phyloP scores from a whole-genome alignment of 2,888 invertebrate species.

The Acronicta leporina region DNA sequence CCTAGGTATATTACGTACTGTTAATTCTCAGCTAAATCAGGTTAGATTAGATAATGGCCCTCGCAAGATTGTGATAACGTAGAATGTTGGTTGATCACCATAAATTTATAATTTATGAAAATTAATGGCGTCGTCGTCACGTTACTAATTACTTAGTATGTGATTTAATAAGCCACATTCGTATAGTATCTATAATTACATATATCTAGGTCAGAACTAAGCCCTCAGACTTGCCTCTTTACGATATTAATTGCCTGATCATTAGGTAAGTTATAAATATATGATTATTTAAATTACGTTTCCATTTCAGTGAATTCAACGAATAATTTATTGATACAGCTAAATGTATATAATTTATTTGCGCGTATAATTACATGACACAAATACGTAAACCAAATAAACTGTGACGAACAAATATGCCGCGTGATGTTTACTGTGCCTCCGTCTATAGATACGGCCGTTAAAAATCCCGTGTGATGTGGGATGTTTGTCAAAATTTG shows the following conservation, averaged over 20 bases:
- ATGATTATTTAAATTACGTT: slow-evolving; percentile 9
- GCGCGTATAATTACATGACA: slow-evolving; percentile 29
- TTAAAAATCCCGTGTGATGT: slow-evolving; percentile 1
- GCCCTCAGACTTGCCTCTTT: too few species aligned
- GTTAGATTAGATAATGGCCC: too few species aligned
- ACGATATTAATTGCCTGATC: not conserved
- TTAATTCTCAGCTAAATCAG: too few species aligned
- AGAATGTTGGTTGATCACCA: too few species aligned
- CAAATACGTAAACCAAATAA: slow-evolving; percentile 39
- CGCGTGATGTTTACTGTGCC: slow-evolving; percentile 22
- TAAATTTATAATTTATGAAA: too few species aligned
- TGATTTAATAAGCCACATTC: too few species aligned
- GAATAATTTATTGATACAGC: slow-evolving; percentile 35
- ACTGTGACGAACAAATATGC: slow-evolving; percentile 23
- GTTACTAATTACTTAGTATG: too few species aligned
- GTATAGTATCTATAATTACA: too few species aligned
- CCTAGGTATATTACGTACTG: too few species aligned
- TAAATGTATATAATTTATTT: slow-evolving; percentile 36
- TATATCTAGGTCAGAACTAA: too few species aligned
- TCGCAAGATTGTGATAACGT: too few species aligned
- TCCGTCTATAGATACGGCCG: slow-evolving; percentile 38
- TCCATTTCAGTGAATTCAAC: slow-evolving; percentile 6
- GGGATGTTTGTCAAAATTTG: not conserved
- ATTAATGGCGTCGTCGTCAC: too few species aligned
- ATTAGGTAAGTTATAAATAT: not conserved